Conservation (phyloP, 23 tunicate species). For the Ascidia mentula region DNA sequence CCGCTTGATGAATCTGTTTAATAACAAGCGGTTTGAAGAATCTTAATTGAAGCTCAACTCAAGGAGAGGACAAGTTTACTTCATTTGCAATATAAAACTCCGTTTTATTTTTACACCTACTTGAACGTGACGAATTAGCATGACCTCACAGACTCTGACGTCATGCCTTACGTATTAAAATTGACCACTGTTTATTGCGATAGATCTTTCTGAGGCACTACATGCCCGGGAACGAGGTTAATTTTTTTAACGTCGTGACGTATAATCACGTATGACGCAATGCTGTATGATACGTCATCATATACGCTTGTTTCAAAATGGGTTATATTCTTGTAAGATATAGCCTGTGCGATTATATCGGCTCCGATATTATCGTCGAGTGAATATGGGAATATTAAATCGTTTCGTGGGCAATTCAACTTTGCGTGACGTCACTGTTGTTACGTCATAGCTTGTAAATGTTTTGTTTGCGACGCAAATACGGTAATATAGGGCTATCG, state of each 20-base stretch:
- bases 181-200: background rate
- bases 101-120: background rate
- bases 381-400: too few species aligned
- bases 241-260: background rate
- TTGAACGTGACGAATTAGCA: background rate
- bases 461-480: too few species aligned
- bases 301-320: background rate
- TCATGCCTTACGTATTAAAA: background rate
- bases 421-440: too few species aligned
- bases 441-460: too few species aligned
- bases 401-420: too few species aligned
- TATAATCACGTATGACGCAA: background rate
- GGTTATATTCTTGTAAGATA: background rate
- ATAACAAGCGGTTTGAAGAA: conserved; percentile 5
- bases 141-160: background rate
- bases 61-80: too few species aligned
- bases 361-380: background rate
- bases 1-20: background rate
- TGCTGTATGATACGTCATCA: conserved; percentile 10
- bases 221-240: background rate
- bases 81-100: background rate
- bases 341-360: background rate
- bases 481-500: too few species aligned
- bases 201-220: background rate
- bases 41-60: too few species aligned